Conservation (phyloP, 2,888 invertebrate species). For the Nemotelus nigrinus region DNA sequence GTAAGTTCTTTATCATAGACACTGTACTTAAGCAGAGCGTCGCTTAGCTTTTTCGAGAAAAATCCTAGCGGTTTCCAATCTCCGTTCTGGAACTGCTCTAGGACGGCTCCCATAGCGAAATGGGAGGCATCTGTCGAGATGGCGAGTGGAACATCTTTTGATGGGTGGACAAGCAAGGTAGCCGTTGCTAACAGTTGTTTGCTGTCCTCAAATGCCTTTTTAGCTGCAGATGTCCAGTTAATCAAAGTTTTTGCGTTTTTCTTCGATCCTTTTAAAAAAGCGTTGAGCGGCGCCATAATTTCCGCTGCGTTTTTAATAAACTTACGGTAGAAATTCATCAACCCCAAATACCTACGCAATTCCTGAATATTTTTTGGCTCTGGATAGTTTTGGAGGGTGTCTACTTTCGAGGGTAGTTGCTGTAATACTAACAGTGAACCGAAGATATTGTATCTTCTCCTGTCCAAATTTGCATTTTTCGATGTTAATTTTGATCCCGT, state of each 20-base stretch:
- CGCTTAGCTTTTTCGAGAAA: too few species aligned
- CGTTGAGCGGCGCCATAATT: background rate
- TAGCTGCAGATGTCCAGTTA: background rate
- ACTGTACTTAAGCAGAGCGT: too few species aligned
- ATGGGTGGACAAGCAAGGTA: background rate
- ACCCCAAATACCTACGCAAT: conserved; percentile 1
- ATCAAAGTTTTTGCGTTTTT: conserved; percentile 1
- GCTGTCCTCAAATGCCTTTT: conserved; percentile 10
- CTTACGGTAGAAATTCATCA: conserved; percentile 17
- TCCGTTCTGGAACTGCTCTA: too few species aligned
- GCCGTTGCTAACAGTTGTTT: background rate
- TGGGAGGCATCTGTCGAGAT: too few species aligned
- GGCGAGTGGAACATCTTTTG: too few species aligned
- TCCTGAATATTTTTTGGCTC: background rate
- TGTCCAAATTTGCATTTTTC: background rate
- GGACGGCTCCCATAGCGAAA: conserved; percentile 51
- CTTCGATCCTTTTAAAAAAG: background rate
- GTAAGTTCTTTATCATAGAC: conserved; percentile 56
- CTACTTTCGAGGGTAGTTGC: background rate
- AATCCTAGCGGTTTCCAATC: too few species aligned
- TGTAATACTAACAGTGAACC: background rate
- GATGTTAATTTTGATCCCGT: background rate
- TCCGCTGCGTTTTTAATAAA: conserved; percentile 11
- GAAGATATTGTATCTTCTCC: background rate
- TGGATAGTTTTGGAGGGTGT: background rate